Evolutionary conservation across 2,888 invertebrate genomes (phyloP).

Genomic region (Sesia apiformis): DNA sequence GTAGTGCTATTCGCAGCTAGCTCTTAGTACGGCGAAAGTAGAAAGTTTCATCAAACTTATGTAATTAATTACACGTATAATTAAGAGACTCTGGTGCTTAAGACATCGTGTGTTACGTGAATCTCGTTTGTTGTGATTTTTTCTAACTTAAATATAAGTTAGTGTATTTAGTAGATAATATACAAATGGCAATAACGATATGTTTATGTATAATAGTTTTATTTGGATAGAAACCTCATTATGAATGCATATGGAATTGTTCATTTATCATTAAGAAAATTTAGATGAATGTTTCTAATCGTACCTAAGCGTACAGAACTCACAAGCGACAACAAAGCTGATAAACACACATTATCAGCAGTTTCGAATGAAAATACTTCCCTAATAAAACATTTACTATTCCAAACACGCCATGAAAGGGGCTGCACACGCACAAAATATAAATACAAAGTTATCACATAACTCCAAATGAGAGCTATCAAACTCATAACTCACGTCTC

Average conservation of each 20-base stretch:
- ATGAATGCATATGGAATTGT: too few relatives aligned
- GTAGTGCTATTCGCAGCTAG: constrained; percentile 15
- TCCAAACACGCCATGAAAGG: not conserved
- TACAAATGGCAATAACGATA: too few relatives aligned
- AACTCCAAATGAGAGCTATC: constrained; percentile 17
- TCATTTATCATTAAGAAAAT: too few relatives aligned
- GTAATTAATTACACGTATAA: constrained; percentile 40
- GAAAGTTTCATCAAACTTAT: constrained; percentile 37
- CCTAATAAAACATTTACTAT: not conserved
- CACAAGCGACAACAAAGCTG: not conserved
- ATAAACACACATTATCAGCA: not conserved
- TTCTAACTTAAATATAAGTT: too few relatives aligned
- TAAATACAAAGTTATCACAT: constrained; percentile 9
- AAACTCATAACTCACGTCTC: constrained; percentile 25
- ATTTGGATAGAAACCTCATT: too few relatives aligned
- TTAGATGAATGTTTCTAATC: too few relatives aligned
- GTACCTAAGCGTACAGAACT: too few relatives aligned
- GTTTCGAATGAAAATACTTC: not conserved
- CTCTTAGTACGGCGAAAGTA: constrained; percentile 21
- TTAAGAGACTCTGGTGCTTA: constrained; percentile 28
- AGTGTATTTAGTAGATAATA: too few relatives aligned
- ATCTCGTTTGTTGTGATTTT: not conserved
- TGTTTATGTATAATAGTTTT: too few relatives aligned
- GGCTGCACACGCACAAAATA: constrained; percentile 1
- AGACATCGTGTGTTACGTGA: constrained; percentile 5